Conservation (phyloP, 2,888 invertebrate species). For the Hyposoter didymator region DNA sequence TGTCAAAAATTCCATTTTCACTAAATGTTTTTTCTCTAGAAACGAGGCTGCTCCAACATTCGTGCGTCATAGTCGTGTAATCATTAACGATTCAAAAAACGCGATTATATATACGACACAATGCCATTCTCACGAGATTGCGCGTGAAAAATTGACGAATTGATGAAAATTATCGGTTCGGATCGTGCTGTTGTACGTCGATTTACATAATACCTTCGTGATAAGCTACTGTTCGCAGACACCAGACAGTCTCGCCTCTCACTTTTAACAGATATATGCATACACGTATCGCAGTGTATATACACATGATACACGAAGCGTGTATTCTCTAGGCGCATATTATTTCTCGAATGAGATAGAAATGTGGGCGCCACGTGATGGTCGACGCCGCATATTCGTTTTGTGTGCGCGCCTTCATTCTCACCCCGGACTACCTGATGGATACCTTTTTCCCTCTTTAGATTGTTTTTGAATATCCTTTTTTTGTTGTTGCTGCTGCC, state of each 20-base stretch:
- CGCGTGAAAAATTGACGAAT: slow-evolving; percentile 64
- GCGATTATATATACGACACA: slow-evolving; percentile 45
- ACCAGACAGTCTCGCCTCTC: slow-evolving; percentile 38
- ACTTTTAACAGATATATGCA: slow-evolving; percentile 31
- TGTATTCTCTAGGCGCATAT: slow-evolving; percentile 50
- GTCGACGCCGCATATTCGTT: slow-evolving; percentile 51
- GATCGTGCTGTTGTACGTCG: slow-evolving; percentile 40
- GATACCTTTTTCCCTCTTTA: slow-evolving; percentile 15
- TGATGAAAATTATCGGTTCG: slow-evolving; percentile 71
- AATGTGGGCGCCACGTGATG: slow-evolving; percentile 32
- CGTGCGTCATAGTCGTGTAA: background rate
- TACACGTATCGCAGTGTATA: background rate
- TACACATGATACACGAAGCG: slow-evolving; percentile 5
- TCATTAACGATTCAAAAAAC: background rate
- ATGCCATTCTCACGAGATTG: slow-evolving; percentile 38
- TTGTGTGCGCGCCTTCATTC: slow-evolving; percentile 43
- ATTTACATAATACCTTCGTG: slow-evolving; percentile 73
- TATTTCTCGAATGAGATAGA: slow-evolving; percentile 40
- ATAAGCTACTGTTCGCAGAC: slow-evolving; percentile 68
- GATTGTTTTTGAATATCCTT: slow-evolving; percentile 13
- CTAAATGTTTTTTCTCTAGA: background rate
- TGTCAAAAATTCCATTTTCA: background rate
- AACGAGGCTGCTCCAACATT: background rate
- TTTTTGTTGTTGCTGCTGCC: slow-evolving; percentile 16
- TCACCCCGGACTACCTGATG: slow-evolving; percentile 33